Evolutionary conservation across 2,797 vertebrate genomes (phyloP).

Genomic region (Chiloscyllium punctatum): DNA sequence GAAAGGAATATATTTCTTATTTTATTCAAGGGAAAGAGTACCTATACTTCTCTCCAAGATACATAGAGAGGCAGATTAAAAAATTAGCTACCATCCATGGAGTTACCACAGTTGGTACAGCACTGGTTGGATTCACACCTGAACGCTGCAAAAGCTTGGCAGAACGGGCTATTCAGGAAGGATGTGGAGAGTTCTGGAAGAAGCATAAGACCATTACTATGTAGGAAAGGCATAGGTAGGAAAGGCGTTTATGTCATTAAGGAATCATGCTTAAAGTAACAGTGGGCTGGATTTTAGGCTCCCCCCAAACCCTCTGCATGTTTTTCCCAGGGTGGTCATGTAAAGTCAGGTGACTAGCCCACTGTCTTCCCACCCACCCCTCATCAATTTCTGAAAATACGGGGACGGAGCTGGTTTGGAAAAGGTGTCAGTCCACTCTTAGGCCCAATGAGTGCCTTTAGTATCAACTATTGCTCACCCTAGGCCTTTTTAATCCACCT

Average conservation of each 20-base stretch:
- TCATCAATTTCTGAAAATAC: too few relatives aligned
- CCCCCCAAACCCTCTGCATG: too few relatives aligned
- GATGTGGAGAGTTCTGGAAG: slow-evolving; percentile 63
- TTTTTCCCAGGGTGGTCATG: too few relatives aligned
- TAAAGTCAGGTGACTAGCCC: too few relatives aligned
- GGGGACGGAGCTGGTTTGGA: too few relatives aligned
- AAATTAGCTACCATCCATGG: slow-evolving; percentile 53
- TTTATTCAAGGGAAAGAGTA: slow-evolving; percentile 49
- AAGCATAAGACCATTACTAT: slow-evolving; percentile 52
- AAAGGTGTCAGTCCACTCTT: too few relatives aligned
- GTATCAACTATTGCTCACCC: too few relatives aligned
- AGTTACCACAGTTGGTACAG: slow-evolving; percentile 50
- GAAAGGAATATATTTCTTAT: slow-evolving; percentile 45
- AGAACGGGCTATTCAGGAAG: slow-evolving; percentile 55
- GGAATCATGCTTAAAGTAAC: slow-evolving; percentile 8
- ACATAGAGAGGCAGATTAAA: slow-evolving; percentile 55
- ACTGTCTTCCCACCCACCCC: too few relatives aligned
- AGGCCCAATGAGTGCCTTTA: too few relatives aligned
- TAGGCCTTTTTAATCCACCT: too few relatives aligned
- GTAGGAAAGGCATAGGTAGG: slow-evolving; percentile 46
- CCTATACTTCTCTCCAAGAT: slow-evolving; percentile 54
- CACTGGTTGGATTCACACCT: slow-evolving; percentile 62
- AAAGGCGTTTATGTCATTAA: background rate
- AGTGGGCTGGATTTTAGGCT: background rate
- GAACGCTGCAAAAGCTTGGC: slow-evolving; percentile 58